These are phyloP conservation scores for Acrossocheilus wenchowensis DNA, from an alignment of 2,797 vertebrate genomes.

Conservation along the genomic window DNA sequence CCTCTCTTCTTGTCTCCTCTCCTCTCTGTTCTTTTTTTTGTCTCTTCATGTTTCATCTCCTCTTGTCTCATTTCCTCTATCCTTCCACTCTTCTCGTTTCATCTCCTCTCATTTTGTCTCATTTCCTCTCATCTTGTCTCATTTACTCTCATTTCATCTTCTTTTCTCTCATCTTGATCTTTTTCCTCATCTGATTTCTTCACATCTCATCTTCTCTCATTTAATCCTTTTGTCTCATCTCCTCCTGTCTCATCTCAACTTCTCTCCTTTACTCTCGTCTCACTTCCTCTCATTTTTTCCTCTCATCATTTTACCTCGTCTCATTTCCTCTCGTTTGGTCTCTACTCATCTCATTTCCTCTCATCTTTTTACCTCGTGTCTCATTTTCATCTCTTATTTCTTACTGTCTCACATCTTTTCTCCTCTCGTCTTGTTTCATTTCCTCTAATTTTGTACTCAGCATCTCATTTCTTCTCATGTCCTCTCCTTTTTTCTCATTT, in stretches of 20 bases:
- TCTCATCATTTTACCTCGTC: neutral
- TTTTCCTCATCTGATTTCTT: neutral
- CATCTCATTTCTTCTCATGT: no score
- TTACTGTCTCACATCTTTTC: neutral
- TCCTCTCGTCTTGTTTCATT: slow-evolving; percentile 6
- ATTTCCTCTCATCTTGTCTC: no score
- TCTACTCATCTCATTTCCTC: neutral
- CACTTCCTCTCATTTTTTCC: neutral
- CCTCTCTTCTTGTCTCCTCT: slow-evolving; percentile 39
- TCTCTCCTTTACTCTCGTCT: neutral
- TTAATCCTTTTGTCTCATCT: neutral
- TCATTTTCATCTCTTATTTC: neutral
- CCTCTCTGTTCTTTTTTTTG: neutral
- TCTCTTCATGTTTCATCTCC: neutral
- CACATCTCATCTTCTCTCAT: neutral
- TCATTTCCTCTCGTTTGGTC: neutral
- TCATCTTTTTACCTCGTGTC: neutral
- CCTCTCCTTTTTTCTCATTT: no score
- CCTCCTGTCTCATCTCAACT: neutral
- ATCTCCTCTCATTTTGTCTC: neutral
- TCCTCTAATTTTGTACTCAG: neutral
- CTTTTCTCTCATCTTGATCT: neutral
- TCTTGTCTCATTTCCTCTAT: neutral
- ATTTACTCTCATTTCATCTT: neutral
- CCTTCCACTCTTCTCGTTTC: neutral